phyloP scores from a whole-genome alignment of 2,888 invertebrate species.

The Prosapia bicincta region DNA sequence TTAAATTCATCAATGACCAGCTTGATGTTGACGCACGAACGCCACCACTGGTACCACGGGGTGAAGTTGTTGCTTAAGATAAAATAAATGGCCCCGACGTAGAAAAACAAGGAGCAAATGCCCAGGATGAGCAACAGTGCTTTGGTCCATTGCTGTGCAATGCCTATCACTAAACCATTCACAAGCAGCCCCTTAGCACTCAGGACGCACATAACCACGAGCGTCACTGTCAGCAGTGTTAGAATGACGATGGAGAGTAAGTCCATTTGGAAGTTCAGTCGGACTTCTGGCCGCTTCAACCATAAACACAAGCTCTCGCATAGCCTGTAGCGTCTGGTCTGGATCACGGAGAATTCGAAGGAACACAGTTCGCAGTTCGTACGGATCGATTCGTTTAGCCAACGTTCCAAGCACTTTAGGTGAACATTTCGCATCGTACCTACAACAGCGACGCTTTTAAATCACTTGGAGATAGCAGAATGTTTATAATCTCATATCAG shows the following conservation, averaged over 20 bases:
- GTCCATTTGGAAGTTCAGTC: not conserved
- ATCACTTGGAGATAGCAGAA: no score
- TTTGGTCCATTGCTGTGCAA: not conserved
- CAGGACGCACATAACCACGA: not conserved
- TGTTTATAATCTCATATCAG: no score
- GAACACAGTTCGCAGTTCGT: not conserved
- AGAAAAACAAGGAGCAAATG: not conserved
- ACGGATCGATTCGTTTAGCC: not conserved
- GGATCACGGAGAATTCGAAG: not conserved
- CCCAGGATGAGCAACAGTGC: not conserved
- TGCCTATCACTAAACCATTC: not conserved
- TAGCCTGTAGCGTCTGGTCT: not conserved
- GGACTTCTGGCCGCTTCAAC: not conserved
- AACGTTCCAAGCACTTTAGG: not conserved
- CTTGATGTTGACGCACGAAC: not conserved
- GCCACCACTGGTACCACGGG: not conserved
- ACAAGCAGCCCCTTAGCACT: not conserved
- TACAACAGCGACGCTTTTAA: not conserved
- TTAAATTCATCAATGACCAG: not conserved
- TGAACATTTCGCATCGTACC: not conserved
- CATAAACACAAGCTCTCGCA: not conserved
- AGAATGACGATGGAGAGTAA: not conserved
- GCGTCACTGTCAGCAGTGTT: not conserved
- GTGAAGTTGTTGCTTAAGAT: not conserved
- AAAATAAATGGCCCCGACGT: not conserved